A percentile compares a stretch with the other conserved stretches of the same genome.
Evolutionary conservation across 2,113 vertebrate species (phyloP).

Genomic region (Syngnathoides biaculeatus): DNA sequence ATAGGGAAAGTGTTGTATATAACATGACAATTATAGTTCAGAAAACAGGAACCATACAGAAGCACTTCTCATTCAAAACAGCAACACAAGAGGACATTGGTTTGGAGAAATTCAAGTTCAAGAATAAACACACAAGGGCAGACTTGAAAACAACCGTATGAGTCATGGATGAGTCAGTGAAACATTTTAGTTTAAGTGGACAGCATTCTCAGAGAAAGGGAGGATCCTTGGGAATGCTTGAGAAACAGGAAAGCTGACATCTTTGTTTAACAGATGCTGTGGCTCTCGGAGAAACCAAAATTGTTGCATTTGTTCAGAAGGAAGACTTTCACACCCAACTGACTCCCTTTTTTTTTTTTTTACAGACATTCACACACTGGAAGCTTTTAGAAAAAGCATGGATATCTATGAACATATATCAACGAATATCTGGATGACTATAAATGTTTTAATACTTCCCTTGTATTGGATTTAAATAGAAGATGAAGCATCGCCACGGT

Average conservation of each 20-base stretch:
- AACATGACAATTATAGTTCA: background rate
- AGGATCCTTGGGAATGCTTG: constrained; percentile 31
- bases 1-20: background rate
- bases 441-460: no score
- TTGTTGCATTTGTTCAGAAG: constrained; percentile 54
- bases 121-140: background rate
- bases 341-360: constrained; percentile 6
- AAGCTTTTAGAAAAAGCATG: constrained; percentile 50
- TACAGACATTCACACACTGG: constrained; percentile 12
- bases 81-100: background rate
- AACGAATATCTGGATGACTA: no score
- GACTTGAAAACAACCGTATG: background rate
- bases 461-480: no score
- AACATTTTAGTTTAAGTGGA: background rate
- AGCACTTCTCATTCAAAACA: background rate
- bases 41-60: background rate
- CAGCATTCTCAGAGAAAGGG: constrained; percentile 10
- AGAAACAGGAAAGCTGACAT: constrained; percentile 54
- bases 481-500: no score
- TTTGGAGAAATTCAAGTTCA: background rate
- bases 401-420: constrained; percentile 58
- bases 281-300: constrained; percentile 44
- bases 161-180: background rate
- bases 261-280: constrained; percentile 51
- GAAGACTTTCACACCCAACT: constrained; percentile 43